Evolutionary conservation across 2,113 vertebrate species (phyloP).

Genomic region (Paracanthobrama guichenoti): DNA sequence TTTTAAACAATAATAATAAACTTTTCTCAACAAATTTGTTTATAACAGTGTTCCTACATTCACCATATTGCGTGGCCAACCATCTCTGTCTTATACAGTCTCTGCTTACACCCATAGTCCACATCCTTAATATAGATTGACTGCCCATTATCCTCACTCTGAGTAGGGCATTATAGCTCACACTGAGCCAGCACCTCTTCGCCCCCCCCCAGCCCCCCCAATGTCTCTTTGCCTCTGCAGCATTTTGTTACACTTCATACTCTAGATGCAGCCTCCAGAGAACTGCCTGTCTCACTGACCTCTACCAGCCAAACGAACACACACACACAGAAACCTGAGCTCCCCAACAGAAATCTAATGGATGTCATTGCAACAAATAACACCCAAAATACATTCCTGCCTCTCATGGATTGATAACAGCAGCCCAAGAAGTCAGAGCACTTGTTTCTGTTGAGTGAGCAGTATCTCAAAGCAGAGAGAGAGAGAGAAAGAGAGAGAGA

Average conservation of each 20-base stretch:
- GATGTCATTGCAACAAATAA: slow-evolving; percentile 25
- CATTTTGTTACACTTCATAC: slow-evolving; percentile 44
- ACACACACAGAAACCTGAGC: slow-evolving; percentile 21
- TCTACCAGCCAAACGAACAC: background rate
- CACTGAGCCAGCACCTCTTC: slow-evolving; percentile 8
- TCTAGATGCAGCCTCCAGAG: slow-evolving; percentile 32
- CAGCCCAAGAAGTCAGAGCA: slow-evolving; percentile 9
- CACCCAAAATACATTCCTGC: slow-evolving; percentile 32
- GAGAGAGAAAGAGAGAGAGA: background rate
- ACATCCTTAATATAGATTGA: background rate
- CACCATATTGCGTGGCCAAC: background rate
- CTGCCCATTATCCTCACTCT: slow-evolving; percentile 28
- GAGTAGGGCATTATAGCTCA: background rate
- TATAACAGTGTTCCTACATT: background rate
- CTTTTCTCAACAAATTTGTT: background rate
- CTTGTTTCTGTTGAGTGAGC: slow-evolving; percentile 6
- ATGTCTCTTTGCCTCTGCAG: background rate
- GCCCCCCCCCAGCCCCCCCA: background rate
- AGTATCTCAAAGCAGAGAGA: background rate
- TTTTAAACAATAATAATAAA: background rate
- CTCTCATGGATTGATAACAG: slow-evolving; percentile 13
- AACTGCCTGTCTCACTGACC: slow-evolving; percentile 5
- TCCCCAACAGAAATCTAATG: slow-evolving; percentile 18
- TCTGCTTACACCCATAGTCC: background rate
- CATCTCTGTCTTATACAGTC: background rate